Evolutionary conservation across 2,797 vertebrate species (phyloP).

Genomic region (Pangasius macronema): DNA sequence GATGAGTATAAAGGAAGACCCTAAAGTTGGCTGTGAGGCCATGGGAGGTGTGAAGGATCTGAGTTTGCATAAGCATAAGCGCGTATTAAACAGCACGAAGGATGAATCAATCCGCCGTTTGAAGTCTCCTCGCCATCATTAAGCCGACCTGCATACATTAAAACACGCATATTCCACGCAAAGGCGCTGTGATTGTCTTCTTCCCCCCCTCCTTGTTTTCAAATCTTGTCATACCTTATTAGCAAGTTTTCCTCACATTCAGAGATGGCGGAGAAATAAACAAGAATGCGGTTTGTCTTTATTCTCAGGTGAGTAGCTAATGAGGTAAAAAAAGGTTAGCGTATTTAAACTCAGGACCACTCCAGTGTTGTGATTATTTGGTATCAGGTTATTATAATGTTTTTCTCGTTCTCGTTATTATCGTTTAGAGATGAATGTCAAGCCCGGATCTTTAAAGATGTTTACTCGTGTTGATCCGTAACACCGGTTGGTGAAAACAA

Average conservation of each 20-base stretch:
- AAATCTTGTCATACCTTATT: background rate
- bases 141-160: slow-evolving; percentile 20
- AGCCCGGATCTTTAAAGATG: background rate
- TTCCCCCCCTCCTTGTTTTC: background rate
- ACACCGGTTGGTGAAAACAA: background rate
- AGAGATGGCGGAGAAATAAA: background rate
- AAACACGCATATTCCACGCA: background rate
- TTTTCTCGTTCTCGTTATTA: background rate
- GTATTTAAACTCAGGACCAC: background rate
- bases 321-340: slow-evolving; percentile 4
- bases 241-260: background rate
- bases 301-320: background rate
- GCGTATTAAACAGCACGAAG: slow-evolving; percentile 42
- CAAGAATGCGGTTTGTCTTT: background rate
- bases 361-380: background rate
- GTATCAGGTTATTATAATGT: background rate
- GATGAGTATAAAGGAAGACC: background rate
- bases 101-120: slow-evolving; percentile 40
- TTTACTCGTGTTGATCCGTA: background rate
- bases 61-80: slow-evolving; percentile 34
- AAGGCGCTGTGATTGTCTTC: background rate
- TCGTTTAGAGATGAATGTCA: background rate
- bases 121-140: slow-evolving; percentile 53
- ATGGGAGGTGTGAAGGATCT: background rate
- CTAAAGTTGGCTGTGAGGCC: background rate